These are phyloP conservation scores for Esox niger DNA, from an alignment of 2,113 vertebrate species.

Conservation along the genomic window DNA sequence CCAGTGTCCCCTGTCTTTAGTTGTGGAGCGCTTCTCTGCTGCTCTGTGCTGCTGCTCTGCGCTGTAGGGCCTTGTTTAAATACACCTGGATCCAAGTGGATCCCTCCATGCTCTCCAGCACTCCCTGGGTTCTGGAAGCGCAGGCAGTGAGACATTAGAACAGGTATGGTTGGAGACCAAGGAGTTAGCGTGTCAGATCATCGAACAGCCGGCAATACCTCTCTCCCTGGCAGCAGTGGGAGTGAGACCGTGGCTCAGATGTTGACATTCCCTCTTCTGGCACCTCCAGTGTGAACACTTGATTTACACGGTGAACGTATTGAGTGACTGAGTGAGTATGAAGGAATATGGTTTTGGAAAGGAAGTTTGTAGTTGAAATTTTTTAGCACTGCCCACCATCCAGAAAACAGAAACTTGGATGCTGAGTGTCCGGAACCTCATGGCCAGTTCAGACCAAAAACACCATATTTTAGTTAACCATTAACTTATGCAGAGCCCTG, in stretches of 20 bases:
- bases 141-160: not conserved
- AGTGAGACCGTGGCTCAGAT: not conserved
- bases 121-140: not conserved
- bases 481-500: too few relatives aligned
- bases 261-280: not conserved
- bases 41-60: not conserved
- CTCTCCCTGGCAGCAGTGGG: not conserved
- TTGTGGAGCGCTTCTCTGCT: not conserved
- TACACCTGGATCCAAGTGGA: constrained; percentile 16
- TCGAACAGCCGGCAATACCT: not conserved
- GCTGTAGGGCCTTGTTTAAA: constrained; percentile 11
- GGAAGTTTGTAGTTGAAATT: too few relatives aligned
- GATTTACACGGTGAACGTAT: too few relatives aligned
- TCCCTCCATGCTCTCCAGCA: not conserved
- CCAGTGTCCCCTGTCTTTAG: constrained; percentile 9
- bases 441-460: too few relatives aligned
- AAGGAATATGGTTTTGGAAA: too few relatives aligned
- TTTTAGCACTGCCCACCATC: too few relatives aligned
- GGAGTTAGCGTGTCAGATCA: not conserved
- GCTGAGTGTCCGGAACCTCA: too few relatives aligned
- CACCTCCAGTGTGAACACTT: not conserved
- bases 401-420: too few relatives aligned
- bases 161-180: not conserved
- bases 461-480: too few relatives aligned
- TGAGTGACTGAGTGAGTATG: too few relatives aligned